Base-by-base conservation (phyloP, 1,140 invertebrate genomes). In the Formica exsecta region DNA sequence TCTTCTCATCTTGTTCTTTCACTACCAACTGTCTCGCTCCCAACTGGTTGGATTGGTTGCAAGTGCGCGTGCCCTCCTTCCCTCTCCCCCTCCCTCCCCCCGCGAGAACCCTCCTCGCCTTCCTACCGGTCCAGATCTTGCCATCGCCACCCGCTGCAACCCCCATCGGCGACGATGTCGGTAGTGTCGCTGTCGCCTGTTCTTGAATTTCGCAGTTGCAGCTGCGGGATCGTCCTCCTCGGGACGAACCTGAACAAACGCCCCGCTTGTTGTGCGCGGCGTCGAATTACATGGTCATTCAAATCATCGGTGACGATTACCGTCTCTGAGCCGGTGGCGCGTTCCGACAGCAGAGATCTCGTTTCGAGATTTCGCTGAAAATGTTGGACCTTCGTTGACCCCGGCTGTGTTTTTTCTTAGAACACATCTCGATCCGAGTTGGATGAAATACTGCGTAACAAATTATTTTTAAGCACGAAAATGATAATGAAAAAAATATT, bases 201-300 rank as follows among this genome's bases (percentile, higher is more conserved):
- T 88, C 90, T 92, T 91, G 71, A 92, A 88, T 93, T 93, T 92
- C 91, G 91, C 91, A 90, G 88, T 86, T 90, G 91, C 92, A 93
- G 92, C 92, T 93, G 92, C 90, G 86, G 74, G 81, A 65, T 81
- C 48, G 48, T 62, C 68, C 71, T 81, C 68, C 22, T 85, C 59
- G 6, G 86, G 68, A 71, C 77, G 85, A 90, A 89, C 85, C 89
- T 87, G 87, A 92, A 92, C 88, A 91, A 90, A 90, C 88, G 88
- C 84, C 62, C 62, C 71, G 76, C 83, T 51, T 84, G 73, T 71
- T 76, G 70, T 88, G 85, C 68, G 76, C 80, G 86, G 92, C 81
- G 84, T 93, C 90, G 75, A 89, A 91, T 93, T 93, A 93, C 92
- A 85, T 66, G 59, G 83, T 91, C 89, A 93, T 92, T 92, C 92